These are phyloP conservation scores for Phrynocephalus versicolor DNA, from an alignment of 2,113 vertebrate species.

Conservation along the genomic window DNA sequence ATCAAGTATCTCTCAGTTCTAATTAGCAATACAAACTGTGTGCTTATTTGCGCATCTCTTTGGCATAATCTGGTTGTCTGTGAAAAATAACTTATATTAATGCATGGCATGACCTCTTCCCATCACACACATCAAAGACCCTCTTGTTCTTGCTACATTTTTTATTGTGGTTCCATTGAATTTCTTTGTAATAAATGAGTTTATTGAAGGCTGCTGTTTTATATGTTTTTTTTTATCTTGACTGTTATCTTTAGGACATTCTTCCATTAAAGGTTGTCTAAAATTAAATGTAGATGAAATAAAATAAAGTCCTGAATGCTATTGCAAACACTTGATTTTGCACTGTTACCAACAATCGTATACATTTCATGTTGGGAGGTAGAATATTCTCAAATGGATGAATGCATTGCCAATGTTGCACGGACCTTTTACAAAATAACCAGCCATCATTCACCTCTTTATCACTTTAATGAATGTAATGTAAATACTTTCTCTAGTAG, in stretches of 20 bases:
- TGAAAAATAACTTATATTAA: conserved; percentile 8
- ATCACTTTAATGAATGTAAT: too few species aligned
- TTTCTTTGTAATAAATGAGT: too few species aligned
- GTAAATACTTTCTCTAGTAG: too few species aligned
- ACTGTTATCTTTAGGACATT: too few species aligned
- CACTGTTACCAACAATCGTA: neutral
- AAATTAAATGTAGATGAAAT: too few species aligned
- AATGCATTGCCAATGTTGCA: neutral
- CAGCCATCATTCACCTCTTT: too few species aligned
- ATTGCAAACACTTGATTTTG: neutral
- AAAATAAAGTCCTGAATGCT: neutral
- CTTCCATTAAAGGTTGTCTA: too few species aligned
- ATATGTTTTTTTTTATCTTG: too few species aligned
- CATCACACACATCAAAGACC: neutral
- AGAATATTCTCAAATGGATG: neutral
- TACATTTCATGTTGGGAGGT: neutral
- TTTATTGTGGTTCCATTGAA: too few species aligned
- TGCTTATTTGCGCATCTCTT: neutral
- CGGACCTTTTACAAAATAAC: neutral
- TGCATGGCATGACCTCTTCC: neutral
- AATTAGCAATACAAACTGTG: neutral
- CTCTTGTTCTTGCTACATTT: too few species aligned
- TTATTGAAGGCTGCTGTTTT: too few species aligned
- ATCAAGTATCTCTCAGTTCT: neutral
- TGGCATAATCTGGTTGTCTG: neutral